Evolutionary conservation across 2,113 vertebrate species (phyloP), one percentile per base, ranked within the genome.

Genomic region (Lipotes vexillifer): DNA sequence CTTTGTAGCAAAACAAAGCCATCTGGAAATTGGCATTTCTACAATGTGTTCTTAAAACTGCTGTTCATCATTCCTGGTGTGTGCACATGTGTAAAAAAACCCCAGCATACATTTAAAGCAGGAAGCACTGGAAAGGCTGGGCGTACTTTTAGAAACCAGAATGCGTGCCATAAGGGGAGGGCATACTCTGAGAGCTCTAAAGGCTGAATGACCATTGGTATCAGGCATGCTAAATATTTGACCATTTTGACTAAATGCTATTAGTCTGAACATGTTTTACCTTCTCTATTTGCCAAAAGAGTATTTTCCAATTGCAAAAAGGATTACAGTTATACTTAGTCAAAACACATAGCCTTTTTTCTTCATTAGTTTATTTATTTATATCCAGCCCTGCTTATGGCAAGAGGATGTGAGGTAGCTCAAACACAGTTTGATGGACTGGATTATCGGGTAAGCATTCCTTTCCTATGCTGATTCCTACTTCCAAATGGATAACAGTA

Each of bases 11-110:
- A 98, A 98, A 97, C 97, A 96, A 97, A 98, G 95, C 97, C 97
- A 97, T 96, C 97, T 97, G 96, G 96, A 97, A 97, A 98, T 90
- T 97, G 97, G 90, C 97, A 97, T 97, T 98, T 98, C 94, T 93
- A 93, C 27, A 31, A 88, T 36, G 94, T 97, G 97, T 96, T 96
- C 95, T 92, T 96, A 87, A 89, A 96, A 95, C 97, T 90, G 95
- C 93, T 93, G 52, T 85, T 97, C 90, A 92, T 94, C 94, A 77
- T 96, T 94, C 95, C 84, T 41, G 6, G 90, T 1, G 0, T 92
- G 83, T 90, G 96, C 13, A 29, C 38, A 23, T 90, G 93, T 97
- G 97, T 92, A 88, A 92, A 90, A 68, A 68, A 96, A 90, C 75
- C 81, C 87, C 92, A 46, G 68, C 92, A 81, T 81, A 84, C 77